Evolutionary conservation across 1,140 invertebrate species (phyloP), one percentile per base, ranked within the genome.

Genomic region (Polypedilum pembai): DNA sequence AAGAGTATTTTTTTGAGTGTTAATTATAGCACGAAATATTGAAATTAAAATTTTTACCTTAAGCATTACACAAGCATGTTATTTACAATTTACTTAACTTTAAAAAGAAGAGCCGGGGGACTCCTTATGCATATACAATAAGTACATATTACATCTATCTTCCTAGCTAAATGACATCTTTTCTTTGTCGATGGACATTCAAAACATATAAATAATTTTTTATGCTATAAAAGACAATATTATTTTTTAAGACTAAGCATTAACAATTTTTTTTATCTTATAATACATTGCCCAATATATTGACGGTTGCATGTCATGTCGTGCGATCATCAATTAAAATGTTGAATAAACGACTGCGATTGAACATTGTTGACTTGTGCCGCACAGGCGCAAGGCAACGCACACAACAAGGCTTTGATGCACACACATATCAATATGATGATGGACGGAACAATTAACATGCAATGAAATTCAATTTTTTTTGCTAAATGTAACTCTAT

Each of bases 371-470:
- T 56, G 45, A 56, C 45, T 56, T 56, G 45, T 56, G 45, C 45
- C 45, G 45, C 45, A 56, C 45, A 56, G 10, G 8, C 45, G 45
- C 45, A 56, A 33, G 24, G 24, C 24, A 33, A 33, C 24, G 24
- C 45, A 56, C 45, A 56, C 45, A 56, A 56, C 12, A 56, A 56
- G n/a, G 12, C 3, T 56, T n/a, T 15, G 15, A 56, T n/a, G 15
- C 24, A 56, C 45, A 56, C n/a, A 56, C 45, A 56, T 56, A n/a
- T 15, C 15, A 56, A 56, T 12, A 69, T 21, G 20, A 69, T 69
- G 65, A 69, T 69, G 17, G 65, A 69, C 65, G 65, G 17, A 69
- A 69, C 65, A 69, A 69, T 69, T 69, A 69, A 69, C 17, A 69
- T 69, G 17, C 20, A 69, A 69, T 69, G 65, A 69, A 69, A 69